These are phyloP conservation scores for Seira ritae DNA, from an alignment of 2,888 invertebrate species.

Conservation along the genomic window DNA sequence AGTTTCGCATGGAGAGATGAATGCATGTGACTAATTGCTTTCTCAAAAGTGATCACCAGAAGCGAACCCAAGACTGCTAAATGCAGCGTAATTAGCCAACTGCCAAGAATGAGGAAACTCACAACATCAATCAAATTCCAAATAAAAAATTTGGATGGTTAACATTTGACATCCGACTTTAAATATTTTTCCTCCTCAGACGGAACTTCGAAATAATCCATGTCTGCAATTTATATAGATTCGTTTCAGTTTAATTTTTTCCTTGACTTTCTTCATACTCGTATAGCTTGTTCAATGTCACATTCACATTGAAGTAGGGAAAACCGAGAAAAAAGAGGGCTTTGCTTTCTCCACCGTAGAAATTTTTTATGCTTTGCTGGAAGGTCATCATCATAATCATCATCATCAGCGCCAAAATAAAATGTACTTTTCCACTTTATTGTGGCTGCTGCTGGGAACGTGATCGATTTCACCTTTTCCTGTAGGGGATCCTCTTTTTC, in stretches of 20 bases:
- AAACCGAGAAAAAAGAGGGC: too few species aligned
- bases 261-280: background rate
- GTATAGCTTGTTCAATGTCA: slow-evolving; percentile 24
- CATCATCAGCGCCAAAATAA: background rate
- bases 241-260: too few species aligned
- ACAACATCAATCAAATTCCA: too few species aligned
- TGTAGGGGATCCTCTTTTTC: too few species aligned
- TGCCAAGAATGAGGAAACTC: too few species aligned
- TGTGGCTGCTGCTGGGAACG: background rate
- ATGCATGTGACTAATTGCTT: too few species aligned
- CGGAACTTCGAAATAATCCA: background rate
- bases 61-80: too few species aligned
- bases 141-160: too few species aligned
- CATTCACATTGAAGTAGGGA: slow-evolving; percentile 8
- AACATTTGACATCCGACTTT: background rate
- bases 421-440: background rate
- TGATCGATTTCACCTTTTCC: slow-evolving; percentile 12
- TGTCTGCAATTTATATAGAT: background rate
- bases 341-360: slow-evolving; percentile 8
- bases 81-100: too few species aligned
- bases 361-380: slow-evolving; percentile 31
- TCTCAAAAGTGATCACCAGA: too few species aligned
- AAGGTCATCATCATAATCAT: slow-evolving; percentile 27
- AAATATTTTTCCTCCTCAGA: background rate
- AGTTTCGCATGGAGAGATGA: too few species aligned